A percentile compares a stretch with the other conserved stretches of the same genome.
phyloP scores from a whole-genome alignment of 2,113 vertebrate species.

The Tychaedon coryphoeus region DNA sequence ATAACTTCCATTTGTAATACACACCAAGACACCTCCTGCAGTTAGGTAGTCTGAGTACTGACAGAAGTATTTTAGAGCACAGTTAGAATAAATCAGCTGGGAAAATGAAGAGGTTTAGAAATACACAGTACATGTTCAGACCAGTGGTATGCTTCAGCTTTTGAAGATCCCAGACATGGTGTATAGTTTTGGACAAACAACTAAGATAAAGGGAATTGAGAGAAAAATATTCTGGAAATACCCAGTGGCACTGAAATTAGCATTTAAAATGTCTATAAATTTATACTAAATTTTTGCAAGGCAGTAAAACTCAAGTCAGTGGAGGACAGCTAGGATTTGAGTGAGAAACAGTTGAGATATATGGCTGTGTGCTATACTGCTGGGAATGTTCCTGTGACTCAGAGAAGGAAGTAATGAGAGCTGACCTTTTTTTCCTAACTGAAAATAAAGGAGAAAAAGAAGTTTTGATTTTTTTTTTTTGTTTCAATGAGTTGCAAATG shows the following conservation, averaged over 20 bases:
- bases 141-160: background rate
- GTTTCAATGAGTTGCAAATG: background rate
- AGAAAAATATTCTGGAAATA: background rate
- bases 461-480: fast-evolving
- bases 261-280: background rate
- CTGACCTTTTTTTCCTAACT: background rate
- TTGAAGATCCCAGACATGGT: background rate
- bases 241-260: background rate
- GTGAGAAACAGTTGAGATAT: background rate
- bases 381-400: background rate
- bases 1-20: background rate
- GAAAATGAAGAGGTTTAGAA: background rate
- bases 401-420: background rate
- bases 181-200: background rate
- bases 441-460: background rate
- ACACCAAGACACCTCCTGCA: background rate
- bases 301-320: background rate
- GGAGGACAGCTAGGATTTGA: background rate
- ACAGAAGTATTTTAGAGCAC: background rate
- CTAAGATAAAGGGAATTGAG: background rate
- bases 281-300: background rate
- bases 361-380: background rate
- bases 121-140: background rate
- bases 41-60: background rate
- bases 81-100: background rate